Conservation (phyloP, 2,113 vertebrate species). For the Lontra canadensis region DNA sequence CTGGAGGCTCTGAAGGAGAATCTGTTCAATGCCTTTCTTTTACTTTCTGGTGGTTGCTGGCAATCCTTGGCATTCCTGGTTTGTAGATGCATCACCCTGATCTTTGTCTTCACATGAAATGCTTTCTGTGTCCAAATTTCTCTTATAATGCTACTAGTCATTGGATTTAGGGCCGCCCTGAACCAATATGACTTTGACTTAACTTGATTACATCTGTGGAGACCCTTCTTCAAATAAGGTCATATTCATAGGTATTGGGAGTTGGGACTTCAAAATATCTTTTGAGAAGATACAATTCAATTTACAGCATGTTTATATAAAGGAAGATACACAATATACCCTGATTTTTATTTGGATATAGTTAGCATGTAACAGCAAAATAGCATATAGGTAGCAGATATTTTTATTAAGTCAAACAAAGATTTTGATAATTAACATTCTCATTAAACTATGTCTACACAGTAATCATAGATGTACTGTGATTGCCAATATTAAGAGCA, state of each 20-base stretch:
- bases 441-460: background rate
- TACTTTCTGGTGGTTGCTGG: background rate
- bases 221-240: background rate
- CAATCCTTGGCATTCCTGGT: background rate
- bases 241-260: background rate
- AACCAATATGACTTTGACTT: background rate
- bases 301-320: background rate
- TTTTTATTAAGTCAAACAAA: background rate
- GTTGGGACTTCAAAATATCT: background rate
- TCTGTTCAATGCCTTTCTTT: background rate
- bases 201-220: background rate
- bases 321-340: background rate
- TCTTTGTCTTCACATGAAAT: background rate
- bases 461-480: background rate
- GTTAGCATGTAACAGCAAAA: background rate
- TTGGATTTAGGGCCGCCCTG: background rate
- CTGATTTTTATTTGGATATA: background rate
- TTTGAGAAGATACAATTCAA: background rate
- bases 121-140: background rate
- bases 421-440: constrained; percentile 6
- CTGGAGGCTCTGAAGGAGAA: background rate
- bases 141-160: background rate
- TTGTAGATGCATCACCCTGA: background rate
- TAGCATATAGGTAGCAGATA: background rate
- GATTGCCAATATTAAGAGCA: background rate